These are phyloP conservation scores for Stegostoma tigrinum DNA, from an alignment of 2,113 vertebrate genomes.

Conservation along the genomic window DNA sequence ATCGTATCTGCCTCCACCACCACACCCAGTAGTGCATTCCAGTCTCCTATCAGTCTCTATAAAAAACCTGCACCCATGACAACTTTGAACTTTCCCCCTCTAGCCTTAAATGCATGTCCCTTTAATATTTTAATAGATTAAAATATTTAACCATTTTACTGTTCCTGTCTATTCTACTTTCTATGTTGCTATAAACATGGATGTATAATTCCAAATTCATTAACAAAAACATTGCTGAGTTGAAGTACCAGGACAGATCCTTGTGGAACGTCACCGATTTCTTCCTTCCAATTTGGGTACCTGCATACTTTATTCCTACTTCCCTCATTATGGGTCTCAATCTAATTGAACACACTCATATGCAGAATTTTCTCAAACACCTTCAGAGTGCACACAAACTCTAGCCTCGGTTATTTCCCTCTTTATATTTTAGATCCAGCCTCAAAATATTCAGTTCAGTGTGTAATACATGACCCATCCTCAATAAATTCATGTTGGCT, in stretches of 20 bases:
- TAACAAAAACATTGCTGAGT: not conserved
- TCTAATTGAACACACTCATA: not conserved
- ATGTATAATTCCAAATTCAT: not conserved
- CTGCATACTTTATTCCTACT: not conserved
- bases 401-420: not conserved
- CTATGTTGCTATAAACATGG: not conserved
- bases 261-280: not conserved
- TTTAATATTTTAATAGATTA: not conserved
- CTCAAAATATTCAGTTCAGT: not conserved
- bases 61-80: too few relatives aligned
- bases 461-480: not conserved
- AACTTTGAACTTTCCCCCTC: too few relatives aligned
- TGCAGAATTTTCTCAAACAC: not conserved
- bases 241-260: not conserved
- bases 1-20: too few relatives aligned
- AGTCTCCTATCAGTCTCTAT: too few relatives aligned
- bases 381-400: not conserved
- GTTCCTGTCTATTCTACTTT: not conserved
- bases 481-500: not conserved
- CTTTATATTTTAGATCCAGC: not conserved
- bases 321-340: not conserved
- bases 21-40: too few relatives aligned
- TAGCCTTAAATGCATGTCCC: too few relatives aligned
- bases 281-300: not conserved
- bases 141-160: not conserved